These are phyloP conservation scores for Ictalurus furcatus DNA, from an alignment of 2,113 vertebrate species.

Conservation along the genomic window DNA sequence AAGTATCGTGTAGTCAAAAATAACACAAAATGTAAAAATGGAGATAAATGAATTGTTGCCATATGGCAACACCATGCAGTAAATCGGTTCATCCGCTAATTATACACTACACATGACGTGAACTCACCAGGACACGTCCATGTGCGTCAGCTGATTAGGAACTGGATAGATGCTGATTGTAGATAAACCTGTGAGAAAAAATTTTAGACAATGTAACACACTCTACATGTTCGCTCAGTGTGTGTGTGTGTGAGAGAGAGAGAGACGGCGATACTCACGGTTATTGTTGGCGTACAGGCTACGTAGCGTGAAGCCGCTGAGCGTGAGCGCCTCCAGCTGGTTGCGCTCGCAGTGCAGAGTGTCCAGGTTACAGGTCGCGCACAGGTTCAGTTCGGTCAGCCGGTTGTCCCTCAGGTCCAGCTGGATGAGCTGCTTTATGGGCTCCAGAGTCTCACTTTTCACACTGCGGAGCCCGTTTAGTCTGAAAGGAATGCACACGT, in stretches of 20 bases:
- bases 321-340: conserved; percentile 80
- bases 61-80: too few species aligned
- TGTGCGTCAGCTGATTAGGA: conserved; percentile 82
- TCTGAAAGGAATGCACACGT: conserved; percentile 61
- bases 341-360: conserved; percentile 91
- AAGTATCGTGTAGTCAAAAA: too few species aligned
- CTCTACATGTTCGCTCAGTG: not conserved
- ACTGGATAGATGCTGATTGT: conserved; percentile 87
- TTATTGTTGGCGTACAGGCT: conserved; percentile 83
- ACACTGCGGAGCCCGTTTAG: conserved; percentile 82
- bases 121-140: conserved; percentile 91
- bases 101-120: not conserved
- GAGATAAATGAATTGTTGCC: too few species aligned
- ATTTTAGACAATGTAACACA: not conserved
- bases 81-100: not conserved
- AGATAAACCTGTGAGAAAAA: conserved; percentile 78
- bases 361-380: conserved; percentile 84
- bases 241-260: not conserved
- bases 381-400: conserved; percentile 83
- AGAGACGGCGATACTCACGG: conserved; percentile 73
- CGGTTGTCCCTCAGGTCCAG: conserved; percentile 90
- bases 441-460: conserved; percentile 74
- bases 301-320: conserved; percentile 87
- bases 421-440: conserved; percentile 81
- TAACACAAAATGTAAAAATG: too few species aligned